Percentiles rank a stretch among this genome's conserved stretches.
Evolutionary conservation across 2,113 vertebrate genomes (phyloP).

Genomic region (Oenanthe melanoleuca): DNA sequence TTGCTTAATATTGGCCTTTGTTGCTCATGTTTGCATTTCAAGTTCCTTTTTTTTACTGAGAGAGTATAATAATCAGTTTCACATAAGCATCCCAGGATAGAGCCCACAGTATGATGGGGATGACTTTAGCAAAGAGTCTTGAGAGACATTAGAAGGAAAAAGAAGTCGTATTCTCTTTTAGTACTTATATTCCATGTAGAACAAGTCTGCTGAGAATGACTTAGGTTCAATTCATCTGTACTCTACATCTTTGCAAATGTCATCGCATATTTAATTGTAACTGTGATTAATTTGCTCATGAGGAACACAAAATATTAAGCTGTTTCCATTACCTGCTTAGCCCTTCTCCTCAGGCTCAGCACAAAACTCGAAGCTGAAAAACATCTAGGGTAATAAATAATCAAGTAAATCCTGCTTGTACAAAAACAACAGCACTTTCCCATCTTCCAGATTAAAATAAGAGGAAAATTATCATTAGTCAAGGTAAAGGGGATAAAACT

Average conservation of each 20-base stretch:
- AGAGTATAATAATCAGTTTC: neutral
- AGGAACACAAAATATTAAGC: neutral
- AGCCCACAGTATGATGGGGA: neutral
- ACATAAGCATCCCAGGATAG: neutral
- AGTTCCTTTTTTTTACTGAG: neutral
- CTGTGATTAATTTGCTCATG: conserved; percentile 26
- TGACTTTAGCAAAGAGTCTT: conserved; percentile 22
- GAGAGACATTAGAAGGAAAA: conserved; percentile 40
- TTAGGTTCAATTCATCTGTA: neutral
- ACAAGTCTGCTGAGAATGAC: neutral
- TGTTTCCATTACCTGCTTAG: neutral
- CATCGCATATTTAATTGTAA: conserved; percentile 27
- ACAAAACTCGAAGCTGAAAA: neutral
- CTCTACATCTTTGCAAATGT: conserved; percentile 23
- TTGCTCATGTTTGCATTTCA: neutral
- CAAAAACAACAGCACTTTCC: neutral
- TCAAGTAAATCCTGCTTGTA: neutral
- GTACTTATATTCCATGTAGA: neutral
- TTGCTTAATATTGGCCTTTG: conserved; percentile 4
- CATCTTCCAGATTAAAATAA: neutral
- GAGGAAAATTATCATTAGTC: neutral
- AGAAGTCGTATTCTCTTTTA: neutral
- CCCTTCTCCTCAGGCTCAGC: neutral
- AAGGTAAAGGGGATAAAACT: neutral
- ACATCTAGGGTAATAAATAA: neutral